Conservation (phyloP, 2,113 vertebrate species). For the Hemiscyllium ocellatum region DNA sequence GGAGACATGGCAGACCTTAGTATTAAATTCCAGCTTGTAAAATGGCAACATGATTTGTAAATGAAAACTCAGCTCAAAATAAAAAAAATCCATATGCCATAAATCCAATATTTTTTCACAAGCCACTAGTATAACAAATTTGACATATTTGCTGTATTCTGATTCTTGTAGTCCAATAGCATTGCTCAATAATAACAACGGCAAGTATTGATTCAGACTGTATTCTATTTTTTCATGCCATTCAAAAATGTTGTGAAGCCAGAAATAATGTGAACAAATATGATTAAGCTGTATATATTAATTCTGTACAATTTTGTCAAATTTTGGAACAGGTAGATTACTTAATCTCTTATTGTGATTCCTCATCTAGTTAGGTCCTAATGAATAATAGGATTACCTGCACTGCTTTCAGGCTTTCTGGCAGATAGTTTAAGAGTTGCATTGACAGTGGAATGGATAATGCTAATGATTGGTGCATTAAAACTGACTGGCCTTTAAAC, state of each 20-base stretch:
- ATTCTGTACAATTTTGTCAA: background rate
- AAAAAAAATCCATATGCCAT: background rate
- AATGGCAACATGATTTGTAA: constrained; percentile 27
- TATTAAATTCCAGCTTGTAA: background rate
- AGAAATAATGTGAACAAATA: background rate
- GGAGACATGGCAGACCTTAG: background rate
- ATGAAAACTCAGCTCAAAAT: background rate
- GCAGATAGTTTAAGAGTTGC: background rate
- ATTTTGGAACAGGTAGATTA: background rate
- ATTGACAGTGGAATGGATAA: background rate
- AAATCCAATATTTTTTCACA: background rate
- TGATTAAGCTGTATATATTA: background rate
- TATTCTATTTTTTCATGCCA: background rate
- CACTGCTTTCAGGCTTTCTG: background rate
- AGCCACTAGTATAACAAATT: background rate
- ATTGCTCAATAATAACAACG: constrained; percentile 30
- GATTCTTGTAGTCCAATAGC: constrained; percentile 10
- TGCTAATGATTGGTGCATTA: background rate
- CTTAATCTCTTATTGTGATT: background rate
- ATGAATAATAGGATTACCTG: background rate
- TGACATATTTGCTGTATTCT: constrained; percentile 12
- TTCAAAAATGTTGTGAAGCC: constrained; percentile 1
- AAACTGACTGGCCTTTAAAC: background rate
- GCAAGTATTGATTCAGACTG: constrained; percentile 9
- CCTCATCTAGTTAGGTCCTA: background rate